Base-by-base conservation (phyloP, 2,888 invertebrate genomes). In the Acleris cristana region DNA sequence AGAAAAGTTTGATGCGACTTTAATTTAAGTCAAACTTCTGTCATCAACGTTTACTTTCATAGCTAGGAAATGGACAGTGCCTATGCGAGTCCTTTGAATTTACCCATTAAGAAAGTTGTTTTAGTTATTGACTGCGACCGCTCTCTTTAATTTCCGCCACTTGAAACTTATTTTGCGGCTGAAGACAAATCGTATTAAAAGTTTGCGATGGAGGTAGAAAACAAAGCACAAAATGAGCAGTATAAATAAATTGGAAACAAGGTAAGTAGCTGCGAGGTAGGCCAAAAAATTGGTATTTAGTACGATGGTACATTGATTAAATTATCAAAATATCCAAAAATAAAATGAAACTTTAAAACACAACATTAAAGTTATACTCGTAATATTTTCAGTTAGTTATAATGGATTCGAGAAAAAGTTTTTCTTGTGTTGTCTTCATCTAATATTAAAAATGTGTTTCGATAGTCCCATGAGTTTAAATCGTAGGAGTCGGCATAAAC, bases 1-100 rank as follows among this genome's bases (percentile, higher is more conserved):
- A 91, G 90, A 92, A 92, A 92, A 92, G 87, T 92, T 92, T 84
- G 84, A 89, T 89, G 83, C 87, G 85, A 88, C 89, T 90, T 87
- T 85, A 87, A 88, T 89, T 90, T 88, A 86, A 90, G 85, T 87
- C 83, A 82, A 91, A 91, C 85, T 90, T 90, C 88, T 89, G 87
- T 90, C 89, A 88, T 90, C 90, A 86, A 76, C 83, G 84, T 81
- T 86, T 85, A 86, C 85, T 88, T 88, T 87, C 79, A 83, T 82
- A 80, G 84, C 78, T 77, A 78, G 79, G 81, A 78, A 49, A 56
- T 52, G 61, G 54, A 55, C 30, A 53, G 21, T 18, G 26, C 49
- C 58, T 52, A 54, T 52, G 58, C 49, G 62, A 58, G 63, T 63
- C 62, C 16, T 48, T 48, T 40, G 57, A 56, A 63, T 63, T 62